These are phyloP conservation scores for Hylomyscus alleni DNA, from an alignment of 2,797 vertebrate genomes.

Conservation along the genomic window DNA sequence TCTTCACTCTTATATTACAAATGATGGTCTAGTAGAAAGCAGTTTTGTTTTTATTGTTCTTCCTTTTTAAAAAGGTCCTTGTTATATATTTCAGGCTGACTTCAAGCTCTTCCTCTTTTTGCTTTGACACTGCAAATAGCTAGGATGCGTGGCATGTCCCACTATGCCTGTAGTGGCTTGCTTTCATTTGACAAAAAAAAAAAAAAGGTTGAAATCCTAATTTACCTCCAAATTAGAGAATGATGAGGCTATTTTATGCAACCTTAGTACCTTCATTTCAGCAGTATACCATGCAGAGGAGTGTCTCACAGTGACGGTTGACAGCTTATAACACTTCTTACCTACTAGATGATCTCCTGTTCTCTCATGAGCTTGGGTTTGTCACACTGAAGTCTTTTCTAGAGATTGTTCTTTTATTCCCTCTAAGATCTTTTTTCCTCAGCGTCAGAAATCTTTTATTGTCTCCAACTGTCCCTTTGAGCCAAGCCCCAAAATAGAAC, in stretches of 20 bases:
- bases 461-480: slow-evolving; percentile 49
- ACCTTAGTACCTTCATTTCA: neutral
- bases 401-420: neutral
- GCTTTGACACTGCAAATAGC: neutral
- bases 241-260: neutral
- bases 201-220: slow-evolving; percentile 18
- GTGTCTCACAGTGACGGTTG: neutral
- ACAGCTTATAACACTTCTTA: neutral
- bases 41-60: neutral
- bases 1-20: neutral
- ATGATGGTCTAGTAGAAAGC: neutral
- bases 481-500: slow-evolving; percentile 34
- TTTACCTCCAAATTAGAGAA: neutral
- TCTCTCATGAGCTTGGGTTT: neutral
- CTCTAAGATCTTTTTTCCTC: slow-evolving; percentile 29
- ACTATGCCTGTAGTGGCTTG: neutral
- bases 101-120: neutral
- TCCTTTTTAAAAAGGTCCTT: neutral
- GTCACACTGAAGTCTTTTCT: slow-evolving; percentile 32
- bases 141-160: neutral
- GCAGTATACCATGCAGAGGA: neutral
- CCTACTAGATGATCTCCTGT: neutral
- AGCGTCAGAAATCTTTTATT: slow-evolving; percentile 48
- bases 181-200: slow-evolving; percentile 54
- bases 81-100: neutral